These are phyloP conservation scores for Crossaster papposus DNA, from an alignment of 53 echinoderm and acorn worm genomes.

Conservation along the genomic window DNA sequence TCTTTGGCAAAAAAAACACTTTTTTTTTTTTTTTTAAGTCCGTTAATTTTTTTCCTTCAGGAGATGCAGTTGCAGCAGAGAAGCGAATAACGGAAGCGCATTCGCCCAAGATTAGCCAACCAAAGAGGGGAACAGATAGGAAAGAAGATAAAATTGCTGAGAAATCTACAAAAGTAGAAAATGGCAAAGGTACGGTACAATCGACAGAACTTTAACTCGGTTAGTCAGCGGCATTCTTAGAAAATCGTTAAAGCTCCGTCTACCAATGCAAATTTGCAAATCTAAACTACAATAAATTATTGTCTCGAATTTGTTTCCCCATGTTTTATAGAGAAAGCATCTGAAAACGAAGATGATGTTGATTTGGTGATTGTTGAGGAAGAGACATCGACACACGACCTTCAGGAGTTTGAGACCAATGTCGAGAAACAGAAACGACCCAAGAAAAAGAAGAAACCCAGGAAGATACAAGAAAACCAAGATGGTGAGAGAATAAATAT, in stretches of 20 bases:
- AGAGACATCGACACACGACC: slow-evolving; percentile 67
- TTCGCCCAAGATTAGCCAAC: slow-evolving; percentile 21
- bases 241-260: background rate
- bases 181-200: background rate
- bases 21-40: background rate
- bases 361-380: slow-evolving; percentile 73
- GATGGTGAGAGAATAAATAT: slow-evolving; percentile 24
- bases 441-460: slow-evolving; percentile 72
- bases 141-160: background rate
- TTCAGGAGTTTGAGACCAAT: slow-evolving; percentile 77
- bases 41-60: slow-evolving; percentile 11
- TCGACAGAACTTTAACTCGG: background rate
- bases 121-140: background rate
- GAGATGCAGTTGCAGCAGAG: slow-evolving; percentile 58
- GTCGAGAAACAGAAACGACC: slow-evolving; percentile 63
- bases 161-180: background rate
- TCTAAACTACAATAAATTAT: background rate
- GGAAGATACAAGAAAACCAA: slow-evolving; percentile 21
- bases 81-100: background rate
- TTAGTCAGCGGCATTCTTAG: background rate
- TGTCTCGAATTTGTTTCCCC: background rate
- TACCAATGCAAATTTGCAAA: background rate
- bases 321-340: background rate
- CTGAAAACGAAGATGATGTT: slow-evolving; percentile 52
- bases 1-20: too few relatives aligned